phyloP scores from a whole-genome alignment of 2,888 invertebrate species.

The Diadegma fenestrale region DNA sequence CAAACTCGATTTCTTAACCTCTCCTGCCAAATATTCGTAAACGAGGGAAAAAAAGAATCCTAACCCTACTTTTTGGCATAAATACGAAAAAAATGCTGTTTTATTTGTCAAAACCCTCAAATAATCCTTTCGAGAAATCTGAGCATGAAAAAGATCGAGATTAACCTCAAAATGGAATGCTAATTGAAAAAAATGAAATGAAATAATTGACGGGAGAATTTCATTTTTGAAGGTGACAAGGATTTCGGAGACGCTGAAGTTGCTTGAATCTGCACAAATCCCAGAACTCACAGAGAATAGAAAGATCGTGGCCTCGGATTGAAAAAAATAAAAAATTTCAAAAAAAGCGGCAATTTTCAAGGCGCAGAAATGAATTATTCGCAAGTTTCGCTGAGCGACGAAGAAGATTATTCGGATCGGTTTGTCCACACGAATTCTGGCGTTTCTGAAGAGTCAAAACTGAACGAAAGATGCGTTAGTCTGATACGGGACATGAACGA shows the following conservation, averaged over 20 bases:
- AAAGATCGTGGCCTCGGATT: neutral
- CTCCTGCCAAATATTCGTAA: neutral
- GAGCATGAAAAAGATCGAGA: neutral
- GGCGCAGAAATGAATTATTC: slow-evolving; percentile 71
- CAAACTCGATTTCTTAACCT: neutral
- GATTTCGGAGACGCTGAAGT: neutral
- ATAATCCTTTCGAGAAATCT: neutral
- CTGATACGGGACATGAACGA: slow-evolving; percentile 93
- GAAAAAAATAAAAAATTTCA: too few relatives aligned
- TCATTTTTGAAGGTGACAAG: neutral
- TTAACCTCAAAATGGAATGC: too few relatives aligned
- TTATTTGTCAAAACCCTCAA: neutral
- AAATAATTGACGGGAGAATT: neutral
- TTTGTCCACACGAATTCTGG: slow-evolving; percentile 86
- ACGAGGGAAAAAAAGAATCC: neutral
- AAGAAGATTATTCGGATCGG: slow-evolving; percentile 85
- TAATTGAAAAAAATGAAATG: neutral
- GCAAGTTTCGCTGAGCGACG: slow-evolving; percentile 85
- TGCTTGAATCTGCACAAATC: neutral
- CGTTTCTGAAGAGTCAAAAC: slow-evolving; percentile 84
- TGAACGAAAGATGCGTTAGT: slow-evolving; percentile 90
- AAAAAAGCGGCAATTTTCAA: neutral
- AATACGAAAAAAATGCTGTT: neutral
- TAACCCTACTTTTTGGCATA: neutral
- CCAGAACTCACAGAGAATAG: neutral